Percentiles rank a stretch among this genome's conserved stretches.
Conservation (phyloP, 2,113 vertebrate species). For the Salminus brasiliensis region DNA sequence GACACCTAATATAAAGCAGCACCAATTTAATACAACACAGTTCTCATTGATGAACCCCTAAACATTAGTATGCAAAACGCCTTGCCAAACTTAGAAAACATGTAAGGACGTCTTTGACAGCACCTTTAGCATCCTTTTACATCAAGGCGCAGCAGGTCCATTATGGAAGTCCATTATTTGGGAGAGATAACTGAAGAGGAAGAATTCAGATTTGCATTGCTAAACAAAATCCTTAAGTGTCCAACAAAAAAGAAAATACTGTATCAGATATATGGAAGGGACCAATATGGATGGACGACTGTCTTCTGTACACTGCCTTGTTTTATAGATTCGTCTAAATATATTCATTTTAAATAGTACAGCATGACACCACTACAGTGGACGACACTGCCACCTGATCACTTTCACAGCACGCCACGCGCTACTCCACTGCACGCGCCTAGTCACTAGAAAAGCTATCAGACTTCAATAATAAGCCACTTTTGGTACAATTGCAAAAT, state of each 20-base stretch:
- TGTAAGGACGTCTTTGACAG: neutral
- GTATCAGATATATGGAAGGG: constrained; percentile 73
- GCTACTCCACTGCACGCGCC: constrained; percentile 77
- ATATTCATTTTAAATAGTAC: constrained; percentile 78
- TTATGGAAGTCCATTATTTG: constrained; percentile 23
- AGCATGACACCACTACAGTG: constrained; percentile 83
- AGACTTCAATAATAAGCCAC: constrained; percentile 96
- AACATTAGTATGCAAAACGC: neutral
- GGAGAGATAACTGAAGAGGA: neutral
- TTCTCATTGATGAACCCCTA: neutral
- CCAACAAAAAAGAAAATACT: constrained; percentile 61
- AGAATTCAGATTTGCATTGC: constrained; percentile 14
- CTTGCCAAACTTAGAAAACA: constrained; percentile 17
- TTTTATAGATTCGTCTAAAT: constrained; percentile 69
- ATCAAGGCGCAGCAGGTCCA: neutral
- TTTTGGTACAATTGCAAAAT: constrained; percentile 99
- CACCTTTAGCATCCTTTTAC: neutral
- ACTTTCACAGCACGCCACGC: constrained; percentile 81
- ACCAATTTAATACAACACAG: neutral
- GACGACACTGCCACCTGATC: constrained; percentile 81
- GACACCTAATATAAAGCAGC: constrained; percentile 1
- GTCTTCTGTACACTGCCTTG: constrained; percentile 79
- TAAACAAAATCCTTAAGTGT: constrained; percentile 12
- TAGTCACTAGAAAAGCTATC: constrained; percentile 85
- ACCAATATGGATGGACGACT: constrained; percentile 72